A percentile compares a stretch with the other conserved stretches of the same genome.
These are phyloP conservation scores for Melanerpes formicivorus DNA, from an alignment of 2,113 vertebrate species.

Conservation along the genomic window DNA sequence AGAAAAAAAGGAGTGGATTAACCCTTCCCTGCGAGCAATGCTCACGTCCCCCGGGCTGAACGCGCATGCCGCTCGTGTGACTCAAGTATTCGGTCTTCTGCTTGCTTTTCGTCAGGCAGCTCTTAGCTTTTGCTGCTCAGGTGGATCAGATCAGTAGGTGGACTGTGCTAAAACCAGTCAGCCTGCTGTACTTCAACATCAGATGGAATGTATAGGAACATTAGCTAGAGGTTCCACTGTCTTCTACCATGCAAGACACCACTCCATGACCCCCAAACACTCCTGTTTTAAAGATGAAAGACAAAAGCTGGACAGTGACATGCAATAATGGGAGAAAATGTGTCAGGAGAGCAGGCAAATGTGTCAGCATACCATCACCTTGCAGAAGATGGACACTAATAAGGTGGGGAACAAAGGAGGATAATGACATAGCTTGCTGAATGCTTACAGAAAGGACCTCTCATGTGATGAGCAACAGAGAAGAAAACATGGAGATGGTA, in stretches of 20 bases:
- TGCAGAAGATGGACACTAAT: neutral
- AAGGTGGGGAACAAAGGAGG: neutral
- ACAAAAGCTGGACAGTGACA: neutral
- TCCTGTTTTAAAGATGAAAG: neutral
- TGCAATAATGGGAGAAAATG: neutral
- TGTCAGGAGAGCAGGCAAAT: neutral
- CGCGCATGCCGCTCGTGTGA: neutral
- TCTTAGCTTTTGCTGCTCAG: neutral
- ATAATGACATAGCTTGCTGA: neutral
- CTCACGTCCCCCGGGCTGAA: neutral
- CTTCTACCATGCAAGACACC: neutral
- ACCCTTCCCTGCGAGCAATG: conserved; percentile 18
- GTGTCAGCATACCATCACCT: neutral
- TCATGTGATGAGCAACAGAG: neutral
- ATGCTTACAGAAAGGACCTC: neutral
- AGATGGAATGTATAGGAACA: neutral
- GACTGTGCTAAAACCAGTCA: neutral
- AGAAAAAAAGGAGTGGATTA: conserved; percentile 7
- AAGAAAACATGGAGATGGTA: neutral
- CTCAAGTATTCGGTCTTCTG: neutral
- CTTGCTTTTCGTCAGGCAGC: neutral
- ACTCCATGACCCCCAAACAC: neutral
- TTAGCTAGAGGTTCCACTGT: neutral
- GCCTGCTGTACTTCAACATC: neutral
- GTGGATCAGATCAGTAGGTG: neutral